Conservation (phyloP, 2,797 vertebrate species). For the Arrhamphus sclerolepis region DNA sequence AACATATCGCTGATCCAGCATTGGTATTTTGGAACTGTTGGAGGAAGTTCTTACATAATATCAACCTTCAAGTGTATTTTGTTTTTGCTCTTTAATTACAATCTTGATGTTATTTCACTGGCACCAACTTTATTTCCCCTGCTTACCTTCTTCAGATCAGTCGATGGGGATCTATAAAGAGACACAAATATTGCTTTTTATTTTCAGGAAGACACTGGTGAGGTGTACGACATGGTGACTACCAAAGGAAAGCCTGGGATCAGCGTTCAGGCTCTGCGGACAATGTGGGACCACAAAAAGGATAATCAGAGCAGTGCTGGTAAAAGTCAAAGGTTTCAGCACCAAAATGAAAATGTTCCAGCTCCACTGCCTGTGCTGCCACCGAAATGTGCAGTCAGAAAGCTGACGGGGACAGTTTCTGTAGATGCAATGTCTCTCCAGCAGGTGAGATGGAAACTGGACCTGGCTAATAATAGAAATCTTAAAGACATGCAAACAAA, state of each 20-base stretch:
- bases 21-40: too few relatives aligned
- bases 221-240: constrained; percentile 81
- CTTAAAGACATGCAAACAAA: too few relatives aligned
- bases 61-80: too few relatives aligned
- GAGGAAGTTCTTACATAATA: too few relatives aligned
- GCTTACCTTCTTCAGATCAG: too few relatives aligned
- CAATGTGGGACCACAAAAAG: constrained; percentile 61
- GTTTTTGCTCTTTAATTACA: too few relatives aligned
- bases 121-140: too few relatives aligned
- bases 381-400: constrained; percentile 53
- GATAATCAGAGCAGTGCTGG: neutral
- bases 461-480: neutral
- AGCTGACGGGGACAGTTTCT: constrained; percentile 57
- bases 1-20: too few relatives aligned
- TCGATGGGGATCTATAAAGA: neutral
- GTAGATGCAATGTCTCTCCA: constrained; percentile 33
- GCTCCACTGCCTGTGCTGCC: constrained; percentile 43
- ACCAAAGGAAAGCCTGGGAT: constrained; percentile 34
- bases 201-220: constrained; percentile 59
- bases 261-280: constrained; percentile 70
- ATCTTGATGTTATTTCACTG: too few relatives aligned
- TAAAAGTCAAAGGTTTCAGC: neutral
- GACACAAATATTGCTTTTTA: neutral
- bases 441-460: constrained; percentile 27
- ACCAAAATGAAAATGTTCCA: neutral